Conservation (phyloP, 2,888 invertebrate species). For the Trissolcus brochymenae region DNA sequence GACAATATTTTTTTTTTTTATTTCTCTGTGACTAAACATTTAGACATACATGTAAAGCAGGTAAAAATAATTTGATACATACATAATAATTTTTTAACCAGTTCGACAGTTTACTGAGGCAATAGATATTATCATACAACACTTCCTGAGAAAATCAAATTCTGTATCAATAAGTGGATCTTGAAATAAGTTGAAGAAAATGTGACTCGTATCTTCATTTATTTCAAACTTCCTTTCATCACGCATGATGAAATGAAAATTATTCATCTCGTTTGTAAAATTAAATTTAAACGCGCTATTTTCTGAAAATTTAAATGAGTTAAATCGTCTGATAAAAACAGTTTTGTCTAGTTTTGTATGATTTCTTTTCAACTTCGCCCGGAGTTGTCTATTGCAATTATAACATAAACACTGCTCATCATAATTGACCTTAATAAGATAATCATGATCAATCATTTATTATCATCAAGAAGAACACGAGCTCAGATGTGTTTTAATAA, state of each 20-base stretch:
- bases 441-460: slow-evolving; percentile 57
- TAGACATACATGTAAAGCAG: slow-evolving; percentile 11
- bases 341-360: slow-evolving; percentile 5
- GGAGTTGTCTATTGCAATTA: slow-evolving; percentile 39
- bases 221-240: too few species aligned
- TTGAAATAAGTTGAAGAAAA: background rate
- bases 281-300: too few species aligned
- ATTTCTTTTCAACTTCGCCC: slow-evolving; percentile 27
- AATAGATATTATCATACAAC: slow-evolving; percentile 52
- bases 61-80: slow-evolving; percentile 38
- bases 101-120: slow-evolving; percentile 49
- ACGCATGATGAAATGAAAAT: too few species aligned
- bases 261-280: too few species aligned
- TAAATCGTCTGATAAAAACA: background rate
- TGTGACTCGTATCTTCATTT: too few species aligned
- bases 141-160: slow-evolving; percentile 50
- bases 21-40: background rate
- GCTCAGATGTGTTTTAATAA: slow-evolving; percentile 45
- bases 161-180: slow-evolving; percentile 2
- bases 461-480: slow-evolving; percentile 51
- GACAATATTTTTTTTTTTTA: too few species aligned
- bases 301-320: background rate
- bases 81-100: slow-evolving; percentile 56
- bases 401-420: slow-evolving; percentile 54
- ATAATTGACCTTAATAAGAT: slow-evolving; percentile 59